Evolutionary conservation across 2,888 invertebrate species (phyloP), one percentile per base, ranked within the genome.

Genomic region (Zelleria hepariella): DNA sequence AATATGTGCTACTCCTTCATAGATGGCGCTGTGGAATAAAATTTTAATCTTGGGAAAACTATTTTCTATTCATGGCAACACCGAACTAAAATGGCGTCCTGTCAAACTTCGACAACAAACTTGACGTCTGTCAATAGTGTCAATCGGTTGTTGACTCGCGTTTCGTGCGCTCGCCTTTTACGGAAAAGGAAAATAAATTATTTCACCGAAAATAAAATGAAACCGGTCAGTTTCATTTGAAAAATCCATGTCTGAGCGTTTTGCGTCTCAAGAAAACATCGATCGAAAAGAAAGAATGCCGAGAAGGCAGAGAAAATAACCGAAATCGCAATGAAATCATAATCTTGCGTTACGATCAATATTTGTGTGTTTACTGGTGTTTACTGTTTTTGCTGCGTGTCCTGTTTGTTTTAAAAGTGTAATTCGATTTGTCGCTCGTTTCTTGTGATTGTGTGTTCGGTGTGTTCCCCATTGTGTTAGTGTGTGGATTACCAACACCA

Each of bases 101-200:
- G 25, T 53, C 53, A 64, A 64, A 62, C 64, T 64, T 42, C 15
- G 32, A 15, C 32, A 42, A 42, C 32, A 42, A 42, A 42, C 32
- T 15, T 42, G 32, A 2, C 32, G 0, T 5, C 32, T 42, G 32
- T 42, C 32, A 42, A 15, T 42, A 2, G 6, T 79, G 85, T 85
- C 85, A 86, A 84, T 76, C 83, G 86, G 84, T 83, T 86, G 82
- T 85, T 85, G 86, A 85, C 86, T 83, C 49, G 56, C 49, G 71
- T 69, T 69, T 66, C 53, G 70, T 69, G 68, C 57, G 52, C 60
- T 59, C 58, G 58, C 23, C 59, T 10, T 20, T 51, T 21, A 10
- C 23, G 51, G 21, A 20, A 49, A 51, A 51, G 20, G 21, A 51
- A 21, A 10, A 51, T 7, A 51, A 42, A 15, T 42, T n/a, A n/a